Evolutionary conservation across 2,797 vertebrate species (phyloP).

Genomic region (Enteromius trimaculatus): DNA sequence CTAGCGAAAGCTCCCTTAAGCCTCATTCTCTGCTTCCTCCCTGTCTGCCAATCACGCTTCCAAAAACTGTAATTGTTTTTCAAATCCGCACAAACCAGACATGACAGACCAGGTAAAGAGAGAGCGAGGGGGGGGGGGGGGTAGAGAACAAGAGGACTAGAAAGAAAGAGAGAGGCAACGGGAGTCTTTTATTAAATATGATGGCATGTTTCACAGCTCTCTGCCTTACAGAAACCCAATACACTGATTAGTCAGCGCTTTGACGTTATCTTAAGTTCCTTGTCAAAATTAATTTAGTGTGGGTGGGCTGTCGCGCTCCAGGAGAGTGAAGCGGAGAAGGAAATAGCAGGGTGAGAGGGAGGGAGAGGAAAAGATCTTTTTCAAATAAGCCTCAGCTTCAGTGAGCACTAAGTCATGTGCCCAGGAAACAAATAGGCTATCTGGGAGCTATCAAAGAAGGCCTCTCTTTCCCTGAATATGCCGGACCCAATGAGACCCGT

Average conservation of each 20-base stretch:
- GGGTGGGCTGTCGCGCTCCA: conserved; percentile 72
- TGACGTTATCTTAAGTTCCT: conserved; percentile 82
- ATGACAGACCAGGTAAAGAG: conserved; percentile 48
- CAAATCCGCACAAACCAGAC: conserved; percentile 42
- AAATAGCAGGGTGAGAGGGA: conserved; percentile 59
- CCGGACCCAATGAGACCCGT: conserved; percentile 74
- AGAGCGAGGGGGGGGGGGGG: conserved; percentile 44
- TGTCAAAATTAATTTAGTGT: conserved; percentile 84
- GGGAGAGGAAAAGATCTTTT: conserved; percentile 75
- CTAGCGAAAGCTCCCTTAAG: conserved; percentile 56
- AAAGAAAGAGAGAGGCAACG: conserved; percentile 68
- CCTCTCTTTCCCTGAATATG: conserved; percentile 71
- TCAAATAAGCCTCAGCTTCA: conserved; percentile 77
- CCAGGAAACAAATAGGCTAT: conserved; percentile 78
- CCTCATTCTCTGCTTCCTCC: conserved; percentile 47
- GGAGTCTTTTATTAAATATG: conserved; percentile 83
- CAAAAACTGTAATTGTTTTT: conserved; percentile 57
- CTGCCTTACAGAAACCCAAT: conserved; percentile 81
- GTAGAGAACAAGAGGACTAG: conserved; percentile 64
- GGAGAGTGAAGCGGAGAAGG: conserved; percentile 67
- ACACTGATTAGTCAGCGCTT: conserved; percentile 83
- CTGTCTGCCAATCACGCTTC: conserved; percentile 56
- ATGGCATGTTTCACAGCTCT: conserved; percentile 81
- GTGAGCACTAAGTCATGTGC: conserved; percentile 77
- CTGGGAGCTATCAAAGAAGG: conserved; percentile 76